Conservation (phyloP, 2,797 vertebrate species). For the Schizopygopsis malacanthus region DNA sequence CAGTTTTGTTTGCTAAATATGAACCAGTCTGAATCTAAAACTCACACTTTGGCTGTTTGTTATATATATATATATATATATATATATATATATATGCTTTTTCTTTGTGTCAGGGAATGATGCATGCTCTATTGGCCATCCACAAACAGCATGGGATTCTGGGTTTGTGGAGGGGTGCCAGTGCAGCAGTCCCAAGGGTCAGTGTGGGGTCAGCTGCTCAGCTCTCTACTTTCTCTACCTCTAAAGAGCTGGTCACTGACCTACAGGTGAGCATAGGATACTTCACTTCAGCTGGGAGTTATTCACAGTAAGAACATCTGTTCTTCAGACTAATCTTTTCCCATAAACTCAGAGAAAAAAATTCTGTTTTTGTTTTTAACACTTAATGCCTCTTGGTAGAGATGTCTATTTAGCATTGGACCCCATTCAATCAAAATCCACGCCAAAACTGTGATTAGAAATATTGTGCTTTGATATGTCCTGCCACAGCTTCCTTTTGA, state of each 20-base stretch:
- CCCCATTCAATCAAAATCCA: neutral
- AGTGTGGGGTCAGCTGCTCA: slow-evolving; percentile 81
- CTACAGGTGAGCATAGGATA: slow-evolving; percentile 70
- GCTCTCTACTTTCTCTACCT: slow-evolving; percentile 80
- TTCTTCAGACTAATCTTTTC: neutral
- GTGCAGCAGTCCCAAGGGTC: slow-evolving; percentile 81
- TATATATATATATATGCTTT: neutral
- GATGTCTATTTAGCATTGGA: neutral
- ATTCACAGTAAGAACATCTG: neutral
- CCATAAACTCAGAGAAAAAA: neutral
- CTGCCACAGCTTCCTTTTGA: neutral
- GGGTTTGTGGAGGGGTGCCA: slow-evolving; percentile 82
- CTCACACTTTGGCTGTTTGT: neutral
- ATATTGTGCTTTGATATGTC: neutral
- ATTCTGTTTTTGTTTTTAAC: too few species aligned
- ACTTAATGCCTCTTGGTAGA: neutral
- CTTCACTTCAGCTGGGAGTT: slow-evolving; percentile 1
- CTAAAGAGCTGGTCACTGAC: slow-evolving; percentile 79
- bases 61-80: too few species aligned
- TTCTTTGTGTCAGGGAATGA: slow-evolving; percentile 74
- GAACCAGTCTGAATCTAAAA: neutral
- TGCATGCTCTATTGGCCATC: slow-evolving; percentile 76
- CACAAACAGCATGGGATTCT: slow-evolving; percentile 78
- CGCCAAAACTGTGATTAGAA: too few species aligned
- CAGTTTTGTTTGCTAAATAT: neutral